phyloP scores from a whole-genome alignment of 1,140 invertebrate species.

The Linepithema humile region DNA sequence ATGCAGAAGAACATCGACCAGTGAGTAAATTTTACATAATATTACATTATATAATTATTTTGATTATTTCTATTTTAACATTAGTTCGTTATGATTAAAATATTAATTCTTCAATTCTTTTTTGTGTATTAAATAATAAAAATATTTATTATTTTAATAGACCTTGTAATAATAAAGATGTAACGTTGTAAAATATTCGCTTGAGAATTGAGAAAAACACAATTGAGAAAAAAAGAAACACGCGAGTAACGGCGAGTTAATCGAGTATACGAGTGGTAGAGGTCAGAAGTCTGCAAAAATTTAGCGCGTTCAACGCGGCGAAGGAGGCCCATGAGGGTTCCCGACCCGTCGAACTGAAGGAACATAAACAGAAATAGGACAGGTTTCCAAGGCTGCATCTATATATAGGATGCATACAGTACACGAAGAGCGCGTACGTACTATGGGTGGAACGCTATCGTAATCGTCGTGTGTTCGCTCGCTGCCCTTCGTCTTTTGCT shows the following conservation, averaged over 20 bases:
- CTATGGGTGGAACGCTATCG: slow-evolving; percentile 63
- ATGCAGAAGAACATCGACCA: too few species aligned
- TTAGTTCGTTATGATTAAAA: too few species aligned
- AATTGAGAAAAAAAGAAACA: too few species aligned
- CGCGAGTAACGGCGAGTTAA: neutral
- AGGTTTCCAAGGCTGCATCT: slow-evolving; percentile 78
- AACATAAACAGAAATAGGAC: slow-evolving; percentile 80
- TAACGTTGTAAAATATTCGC: too few species aligned
- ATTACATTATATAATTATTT: too few species aligned
- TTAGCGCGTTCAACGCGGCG: neutral
- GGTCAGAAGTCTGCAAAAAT: slow-evolving; percentile 32
- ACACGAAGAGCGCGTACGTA: slow-evolving; percentile 37
- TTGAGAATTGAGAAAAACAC: too few species aligned
- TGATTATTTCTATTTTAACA: too few species aligned
- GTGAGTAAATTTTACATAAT: too few species aligned
- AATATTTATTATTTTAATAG: too few species aligned
- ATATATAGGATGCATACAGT: slow-evolving; percentile 77
- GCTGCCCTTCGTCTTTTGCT: slow-evolving; percentile 56
- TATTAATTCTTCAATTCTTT: too few species aligned
- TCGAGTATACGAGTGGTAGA: slow-evolving; percentile 9
- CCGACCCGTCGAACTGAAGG: slow-evolving; percentile 54
- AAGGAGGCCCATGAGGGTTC: neutral
- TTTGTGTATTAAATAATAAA: too few species aligned
- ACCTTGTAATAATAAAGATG: too few species aligned
- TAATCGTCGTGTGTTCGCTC: slow-evolving; percentile 61